Base-by-base conservation (phyloP, 30 jellyfish, hydroid and myxozoan species). In the Nemopilema nomurai region DNA sequence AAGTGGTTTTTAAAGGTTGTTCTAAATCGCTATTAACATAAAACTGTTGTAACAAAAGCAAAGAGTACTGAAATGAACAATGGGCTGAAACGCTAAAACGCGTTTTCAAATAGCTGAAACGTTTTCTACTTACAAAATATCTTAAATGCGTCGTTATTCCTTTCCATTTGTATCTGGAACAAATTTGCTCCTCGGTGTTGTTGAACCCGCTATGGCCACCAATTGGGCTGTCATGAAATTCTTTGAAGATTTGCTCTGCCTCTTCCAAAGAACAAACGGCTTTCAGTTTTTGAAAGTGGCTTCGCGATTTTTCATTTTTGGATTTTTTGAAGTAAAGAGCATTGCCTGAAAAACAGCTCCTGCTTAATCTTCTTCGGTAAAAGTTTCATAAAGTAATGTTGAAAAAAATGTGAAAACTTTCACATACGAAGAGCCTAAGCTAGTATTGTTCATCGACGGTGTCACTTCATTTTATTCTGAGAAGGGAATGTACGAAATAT, bases 151-250 rank as follows among this genome's bases (percentile, higher is more conserved):
- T n/a, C 16, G 89, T 62, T 28, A 79, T 62, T 25, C 79, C 79
- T 81, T 33, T 49, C 82, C 82, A 66, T 66, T 22, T 41, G 51
- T 49, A 81, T 29, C 82, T 67, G 41, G n/a, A 7, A 51, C 83
- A 81, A 22, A 49, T 67, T 24, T 67, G 74, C 25, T 29, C 62
- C 75, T 68, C 74, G 22, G 75, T 67, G 50, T 41, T 67, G 49
- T 67, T 66, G 3, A 25, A 67, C 19, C 82, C 90, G 69, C 50
- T 28, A 24, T 81, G 82, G 32, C 82, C 90, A 18, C 90, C 82
- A 18, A 79, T 79, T 7, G 71, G 49, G 67, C 89, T 81, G 74
- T 81, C 83, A 23, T 66, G 82, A 69, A 81, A 81, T 68, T 68
- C 24, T 22, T 23, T 24, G 25, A 77, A 77, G 64, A 77, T 57